These are phyloP conservation scores for Mechanitis mazaeus DNA, from an alignment of 2,888 invertebrate genomes.

Conservation along the genomic window DNA sequence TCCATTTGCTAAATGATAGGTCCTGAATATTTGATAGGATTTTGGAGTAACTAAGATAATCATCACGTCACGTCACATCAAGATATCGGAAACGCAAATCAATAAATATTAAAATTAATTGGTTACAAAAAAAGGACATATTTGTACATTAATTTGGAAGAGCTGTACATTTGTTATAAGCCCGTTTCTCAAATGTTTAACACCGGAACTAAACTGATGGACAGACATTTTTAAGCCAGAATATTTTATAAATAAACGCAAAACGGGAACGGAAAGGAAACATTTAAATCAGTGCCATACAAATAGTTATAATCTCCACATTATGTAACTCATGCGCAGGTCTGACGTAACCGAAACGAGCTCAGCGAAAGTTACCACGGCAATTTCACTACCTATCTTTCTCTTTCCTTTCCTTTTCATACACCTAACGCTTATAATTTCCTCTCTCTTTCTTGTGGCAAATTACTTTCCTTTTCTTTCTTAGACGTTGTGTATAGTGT, in stretches of 20 bases:
- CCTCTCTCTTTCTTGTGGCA: constrained; percentile 42
- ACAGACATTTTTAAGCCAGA: background rate
- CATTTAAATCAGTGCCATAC: constrained; percentile 69
- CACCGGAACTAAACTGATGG: background rate
- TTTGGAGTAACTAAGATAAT: too few species aligned
- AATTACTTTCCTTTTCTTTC: constrained; percentile 42
- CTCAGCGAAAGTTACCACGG: constrained; percentile 71
- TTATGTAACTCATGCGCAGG: constrained; percentile 57
- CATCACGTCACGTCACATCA: too few species aligned
- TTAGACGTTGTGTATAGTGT: constrained; percentile 36
- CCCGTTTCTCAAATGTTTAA: too few species aligned
- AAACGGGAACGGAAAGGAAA: constrained; percentile 50
- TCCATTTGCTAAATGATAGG: background rate
- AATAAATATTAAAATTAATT: too few species aligned
- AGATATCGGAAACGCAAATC: too few species aligned
- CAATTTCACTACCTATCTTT: constrained; percentile 72
- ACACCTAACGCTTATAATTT: constrained; percentile 30
- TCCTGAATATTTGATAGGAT: background rate
- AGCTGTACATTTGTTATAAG: too few species aligned
- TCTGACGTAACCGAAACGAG: constrained; percentile 71
- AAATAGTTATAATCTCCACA: constrained; percentile 61
- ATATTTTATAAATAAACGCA: background rate
- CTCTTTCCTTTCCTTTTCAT: constrained; percentile 53
- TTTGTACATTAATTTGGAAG: too few species aligned
- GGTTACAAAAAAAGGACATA: too few species aligned